Conservation (phyloP, 2,113 vertebrate genomes). For the Elephantulus edwardii region DNA sequence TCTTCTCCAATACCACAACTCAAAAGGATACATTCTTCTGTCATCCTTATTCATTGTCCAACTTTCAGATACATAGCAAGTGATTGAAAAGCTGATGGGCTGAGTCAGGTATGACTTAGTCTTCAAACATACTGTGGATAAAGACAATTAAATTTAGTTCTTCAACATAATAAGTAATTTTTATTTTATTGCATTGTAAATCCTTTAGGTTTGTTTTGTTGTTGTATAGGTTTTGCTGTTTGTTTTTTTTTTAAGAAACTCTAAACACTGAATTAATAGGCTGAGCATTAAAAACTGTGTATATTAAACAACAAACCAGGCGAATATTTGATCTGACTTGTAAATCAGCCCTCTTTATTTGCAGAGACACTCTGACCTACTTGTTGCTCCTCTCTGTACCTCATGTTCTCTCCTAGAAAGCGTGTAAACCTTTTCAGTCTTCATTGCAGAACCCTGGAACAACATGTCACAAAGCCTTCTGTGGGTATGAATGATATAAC, state of each 20-base stretch:
- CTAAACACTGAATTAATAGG: neutral
- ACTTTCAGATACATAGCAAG: too few relatives aligned
- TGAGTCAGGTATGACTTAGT: too few relatives aligned
- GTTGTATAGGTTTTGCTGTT: too few relatives aligned
- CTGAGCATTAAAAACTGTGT: neutral
- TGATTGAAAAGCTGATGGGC: too few relatives aligned
- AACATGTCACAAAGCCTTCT: neutral
- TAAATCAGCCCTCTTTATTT: neutral
- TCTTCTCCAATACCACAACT: too few relatives aligned
- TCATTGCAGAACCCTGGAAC: neutral
- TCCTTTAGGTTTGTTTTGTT: too few relatives aligned
- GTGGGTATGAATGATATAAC: neutral
- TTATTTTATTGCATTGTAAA: neutral
- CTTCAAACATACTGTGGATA: too few relatives aligned
- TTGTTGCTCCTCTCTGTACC: neutral
- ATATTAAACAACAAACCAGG: neutral
- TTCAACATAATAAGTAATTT: neutral
- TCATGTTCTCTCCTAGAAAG: conserved; percentile 4
- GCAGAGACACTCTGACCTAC: neutral
- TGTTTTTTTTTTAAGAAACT: neutral
- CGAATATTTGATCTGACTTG: neutral
- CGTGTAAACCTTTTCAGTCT: neutral
- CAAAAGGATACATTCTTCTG: too few relatives aligned
- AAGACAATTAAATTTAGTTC: too few relatives aligned
- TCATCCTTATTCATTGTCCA: too few relatives aligned